Conservation (phyloP, 2,113 vertebrate species). For the Lipotes vexillifer region DNA sequence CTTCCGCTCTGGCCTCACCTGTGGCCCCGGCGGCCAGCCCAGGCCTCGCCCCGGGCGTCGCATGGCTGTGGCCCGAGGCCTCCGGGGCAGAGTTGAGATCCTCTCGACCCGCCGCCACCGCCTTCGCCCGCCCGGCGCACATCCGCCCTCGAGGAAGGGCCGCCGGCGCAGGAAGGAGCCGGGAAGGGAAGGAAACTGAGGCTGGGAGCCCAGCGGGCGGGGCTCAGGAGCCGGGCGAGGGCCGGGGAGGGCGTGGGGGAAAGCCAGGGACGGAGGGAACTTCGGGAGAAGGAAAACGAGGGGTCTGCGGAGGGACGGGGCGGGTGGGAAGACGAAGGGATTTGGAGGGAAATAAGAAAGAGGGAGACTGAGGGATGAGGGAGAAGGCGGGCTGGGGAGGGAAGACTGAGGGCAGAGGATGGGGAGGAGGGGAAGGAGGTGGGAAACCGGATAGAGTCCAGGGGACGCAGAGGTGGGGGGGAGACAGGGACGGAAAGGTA, state of each 20-base stretch:
- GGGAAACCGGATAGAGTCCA: background rate
- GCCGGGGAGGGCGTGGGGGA: background rate
- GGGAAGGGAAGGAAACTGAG: conserved; percentile 60
- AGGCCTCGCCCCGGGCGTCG: background rate
- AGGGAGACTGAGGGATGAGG: background rate
- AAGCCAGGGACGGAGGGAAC: background rate
- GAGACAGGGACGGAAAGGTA: background rate
- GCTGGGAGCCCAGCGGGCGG: background rate
- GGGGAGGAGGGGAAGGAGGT: background rate
- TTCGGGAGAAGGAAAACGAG: background rate
- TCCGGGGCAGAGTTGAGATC: background rate
- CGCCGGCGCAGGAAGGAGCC: conserved; percentile 22
- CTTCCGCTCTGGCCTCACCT: background rate
- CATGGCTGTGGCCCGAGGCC: background rate
- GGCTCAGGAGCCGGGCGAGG: background rate
- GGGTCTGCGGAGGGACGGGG: background rate
- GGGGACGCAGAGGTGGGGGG: background rate
- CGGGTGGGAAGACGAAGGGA: background rate
- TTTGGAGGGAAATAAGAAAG: background rate
- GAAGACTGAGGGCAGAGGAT: background rate
- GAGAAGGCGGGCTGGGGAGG: background rate
- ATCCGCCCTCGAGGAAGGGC: conserved; percentile 8
- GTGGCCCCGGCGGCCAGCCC: background rate
- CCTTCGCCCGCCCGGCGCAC: background rate
- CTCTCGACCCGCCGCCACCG: background rate